Conservation (phyloP, 2,888 invertebrate genomes). For the Nemoura dubitans region DNA sequence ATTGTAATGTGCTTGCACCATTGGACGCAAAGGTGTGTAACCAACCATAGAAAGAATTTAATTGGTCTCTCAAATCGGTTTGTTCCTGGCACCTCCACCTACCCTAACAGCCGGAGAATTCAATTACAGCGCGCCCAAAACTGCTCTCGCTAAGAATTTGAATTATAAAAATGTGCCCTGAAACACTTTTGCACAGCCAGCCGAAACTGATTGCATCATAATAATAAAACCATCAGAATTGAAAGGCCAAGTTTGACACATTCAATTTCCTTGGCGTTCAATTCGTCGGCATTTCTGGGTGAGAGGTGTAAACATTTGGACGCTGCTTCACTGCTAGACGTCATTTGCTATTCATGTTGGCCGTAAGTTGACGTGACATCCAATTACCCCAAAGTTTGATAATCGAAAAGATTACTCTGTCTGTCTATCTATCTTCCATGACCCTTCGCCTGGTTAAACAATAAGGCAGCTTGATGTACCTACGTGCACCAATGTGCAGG, state of each 20-base stretch:
- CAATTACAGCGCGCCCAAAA: not conserved
- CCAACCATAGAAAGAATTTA: not conserved
- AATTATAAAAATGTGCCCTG: not conserved
- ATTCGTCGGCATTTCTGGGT: not conserved
- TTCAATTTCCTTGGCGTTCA: slow-evolving; percentile 13
- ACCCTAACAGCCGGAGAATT: not conserved
- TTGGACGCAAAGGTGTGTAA: not conserved
- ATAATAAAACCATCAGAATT: slow-evolving; percentile 33
- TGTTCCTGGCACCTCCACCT: not conserved
- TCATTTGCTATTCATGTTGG: slow-evolving; percentile 32
- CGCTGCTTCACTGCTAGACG: slow-evolving; percentile 23
- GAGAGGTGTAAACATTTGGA: slow-evolving; percentile 25
- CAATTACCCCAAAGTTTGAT: slow-evolving; percentile 49
- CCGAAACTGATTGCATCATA: slow-evolving; percentile 22
- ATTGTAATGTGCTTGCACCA: too few relatives aligned
- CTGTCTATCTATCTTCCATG: slow-evolving; percentile 26
- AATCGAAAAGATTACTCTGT: slow-evolving; percentile 49
- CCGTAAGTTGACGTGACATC: slow-evolving; percentile 45
- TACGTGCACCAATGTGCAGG: not conserved
- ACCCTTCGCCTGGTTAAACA: slow-evolving; percentile 47
- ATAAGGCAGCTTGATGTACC: slow-evolving; percentile 40
- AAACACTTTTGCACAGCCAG: not conserved
- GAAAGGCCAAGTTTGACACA: slow-evolving; percentile 22
- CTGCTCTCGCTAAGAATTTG: not conserved
- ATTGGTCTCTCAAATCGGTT: not conserved